Percentiles rank a stretch among this genome's conserved stretches.
Conservation (phyloP, 1,140 invertebrate genomes). For the Caerostris darwini region DNA sequence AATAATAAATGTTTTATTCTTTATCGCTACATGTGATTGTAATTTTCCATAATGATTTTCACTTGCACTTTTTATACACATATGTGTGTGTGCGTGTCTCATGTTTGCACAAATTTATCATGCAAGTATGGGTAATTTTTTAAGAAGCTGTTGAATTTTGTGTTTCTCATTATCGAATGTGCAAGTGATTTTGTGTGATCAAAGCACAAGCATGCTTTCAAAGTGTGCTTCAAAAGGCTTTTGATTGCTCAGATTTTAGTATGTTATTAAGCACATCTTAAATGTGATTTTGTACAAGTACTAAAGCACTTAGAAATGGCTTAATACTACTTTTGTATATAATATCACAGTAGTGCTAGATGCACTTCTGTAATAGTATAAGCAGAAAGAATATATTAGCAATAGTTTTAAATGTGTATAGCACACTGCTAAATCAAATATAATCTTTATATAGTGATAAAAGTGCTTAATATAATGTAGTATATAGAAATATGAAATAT, state of each 20-base stretch:
- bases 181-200: not conserved
- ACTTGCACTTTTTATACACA: not conserved
- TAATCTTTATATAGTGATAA: not conserved
- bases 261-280: not conserved
- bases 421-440: not conserved
- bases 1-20: too few relatives aligned
- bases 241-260: not conserved
- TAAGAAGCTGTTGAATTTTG: not conserved
- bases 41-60: not conserved
- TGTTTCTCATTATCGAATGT: not conserved
- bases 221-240: not conserved
- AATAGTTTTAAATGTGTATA: slow-evolving; percentile 42
- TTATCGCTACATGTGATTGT: not conserved
- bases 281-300: slow-evolving; percentile 11
- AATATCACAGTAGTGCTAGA: slow-evolving; percentile 39
- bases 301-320: slow-evolving; percentile 20
- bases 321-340: slow-evolving; percentile 27
- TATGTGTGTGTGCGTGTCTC: slow-evolving; percentile 1
- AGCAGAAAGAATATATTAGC: slow-evolving; percentile 43
- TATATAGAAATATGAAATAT: slow-evolving; percentile 30
- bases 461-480: slow-evolving; percentile 1
- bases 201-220: not conserved
- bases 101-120: not conserved
- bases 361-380: not conserved
- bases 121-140: not conserved